A percentile compares a stretch with the other conserved stretches of the same genome.
These are phyloP conservation scores for Oryzias celebensis DNA, from an alignment of 2,113 vertebrate genomes.

Conservation along the genomic window DNA sequence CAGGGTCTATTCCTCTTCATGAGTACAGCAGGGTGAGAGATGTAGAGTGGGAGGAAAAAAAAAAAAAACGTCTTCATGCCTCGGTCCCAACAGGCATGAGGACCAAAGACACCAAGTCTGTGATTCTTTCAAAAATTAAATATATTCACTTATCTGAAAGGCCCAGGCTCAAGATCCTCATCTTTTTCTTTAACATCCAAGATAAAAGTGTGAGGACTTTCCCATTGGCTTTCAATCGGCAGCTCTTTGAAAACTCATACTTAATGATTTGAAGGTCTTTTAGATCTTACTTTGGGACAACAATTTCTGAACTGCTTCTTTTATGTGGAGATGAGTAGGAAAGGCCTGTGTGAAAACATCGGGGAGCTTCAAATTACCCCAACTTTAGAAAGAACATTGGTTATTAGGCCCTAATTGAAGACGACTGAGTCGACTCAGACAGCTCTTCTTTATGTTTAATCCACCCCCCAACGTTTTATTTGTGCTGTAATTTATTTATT, in stretches of 20 bases:
- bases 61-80: slow-evolving; percentile 69
- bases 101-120: slow-evolving; percentile 80
- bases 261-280: slow-evolving; percentile 82
- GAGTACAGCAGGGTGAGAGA: slow-evolving; percentile 63
- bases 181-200: slow-evolving; percentile 75
- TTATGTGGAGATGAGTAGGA: slow-evolving; percentile 79
- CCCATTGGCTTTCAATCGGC: slow-evolving; percentile 81
- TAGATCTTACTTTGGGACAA: slow-evolving; percentile 82
- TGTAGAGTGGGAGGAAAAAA: slow-evolving; percentile 26
- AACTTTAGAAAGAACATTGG: slow-evolving; percentile 70
- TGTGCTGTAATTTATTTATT: slow-evolving; percentile 73
- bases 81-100: slow-evolving; percentile 74
- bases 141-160: slow-evolving; percentile 82
- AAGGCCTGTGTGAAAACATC: slow-evolving; percentile 73
- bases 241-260: slow-evolving; percentile 77
- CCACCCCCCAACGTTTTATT: slow-evolving; percentile 70
- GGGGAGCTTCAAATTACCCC: slow-evolving; percentile 74
- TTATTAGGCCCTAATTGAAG: slow-evolving; percentile 76
- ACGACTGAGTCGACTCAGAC: slow-evolving; percentile 63
- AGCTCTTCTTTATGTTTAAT: slow-evolving; percentile 64
- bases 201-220: slow-evolving; percentile 80
- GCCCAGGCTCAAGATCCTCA: slow-evolving; percentile 75
- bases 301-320: slow-evolving; percentile 79
- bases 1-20: slow-evolving; percentile 76
- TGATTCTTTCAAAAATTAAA: slow-evolving; percentile 82